phyloP scores from a whole-genome alignment of 1,140 invertebrate genomes.

The Calliphora vicina region DNA sequence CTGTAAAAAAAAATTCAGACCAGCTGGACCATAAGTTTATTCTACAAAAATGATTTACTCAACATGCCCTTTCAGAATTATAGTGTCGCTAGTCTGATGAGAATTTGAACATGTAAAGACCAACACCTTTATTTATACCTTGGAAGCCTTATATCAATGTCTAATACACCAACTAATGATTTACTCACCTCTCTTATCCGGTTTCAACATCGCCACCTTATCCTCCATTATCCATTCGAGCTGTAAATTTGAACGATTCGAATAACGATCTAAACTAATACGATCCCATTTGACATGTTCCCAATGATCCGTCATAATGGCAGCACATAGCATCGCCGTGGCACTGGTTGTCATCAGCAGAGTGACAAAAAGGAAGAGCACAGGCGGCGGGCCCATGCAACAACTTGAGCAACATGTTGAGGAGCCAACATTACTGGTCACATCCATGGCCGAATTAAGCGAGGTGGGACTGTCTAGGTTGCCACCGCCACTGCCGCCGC shows the following conservation, averaged over 20 bases:
- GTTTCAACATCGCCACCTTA: slow-evolving; percentile 67
- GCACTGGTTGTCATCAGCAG: slow-evolving; percentile 68
- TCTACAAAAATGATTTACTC: no score
- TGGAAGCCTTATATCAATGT: no score
- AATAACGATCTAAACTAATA: slow-evolving; percentile 65
- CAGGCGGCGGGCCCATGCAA: slow-evolving; percentile 59
- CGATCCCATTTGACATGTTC: slow-evolving; percentile 81
- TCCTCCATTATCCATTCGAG: slow-evolving; percentile 74
- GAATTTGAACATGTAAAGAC: no score
- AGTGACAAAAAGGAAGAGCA: slow-evolving; percentile 60
- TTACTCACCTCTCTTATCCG: slow-evolving; percentile 58
- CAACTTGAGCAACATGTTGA: slow-evolving; percentile 55
- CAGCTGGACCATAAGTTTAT: no score
- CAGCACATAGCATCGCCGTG: slow-evolving; percentile 79
- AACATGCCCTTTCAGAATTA: no score
- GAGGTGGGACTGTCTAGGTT: slow-evolving; percentile 51
- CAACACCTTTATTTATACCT: no score
- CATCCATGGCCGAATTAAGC: slow-evolving; percentile 56
- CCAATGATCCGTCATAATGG: slow-evolving; percentile 88
- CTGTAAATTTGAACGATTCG: slow-evolving; percentile 64
- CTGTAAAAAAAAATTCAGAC: no score
- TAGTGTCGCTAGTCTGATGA: no score
- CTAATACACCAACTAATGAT: no score
- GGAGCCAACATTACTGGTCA: slow-evolving; percentile 49
- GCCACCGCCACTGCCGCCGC: slow-evolving; percentile 50